Conservation (phyloP, 2,888 invertebrate species). For the Nomada fabriciana region DNA sequence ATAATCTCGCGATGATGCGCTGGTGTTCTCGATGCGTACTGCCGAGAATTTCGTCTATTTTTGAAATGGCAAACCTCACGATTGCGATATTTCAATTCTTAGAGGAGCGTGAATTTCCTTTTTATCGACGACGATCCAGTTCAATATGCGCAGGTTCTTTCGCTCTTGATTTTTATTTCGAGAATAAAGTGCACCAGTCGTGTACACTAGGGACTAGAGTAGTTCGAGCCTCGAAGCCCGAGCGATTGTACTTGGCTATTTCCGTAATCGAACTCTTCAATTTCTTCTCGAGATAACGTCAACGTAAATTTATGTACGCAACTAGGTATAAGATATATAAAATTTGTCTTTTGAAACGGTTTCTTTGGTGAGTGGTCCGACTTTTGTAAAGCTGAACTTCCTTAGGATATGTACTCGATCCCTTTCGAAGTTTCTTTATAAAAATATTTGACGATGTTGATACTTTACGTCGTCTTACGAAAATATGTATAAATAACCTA, state of each 20-base stretch:
- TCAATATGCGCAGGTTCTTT: not conserved
- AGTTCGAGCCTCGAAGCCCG: not conserved
- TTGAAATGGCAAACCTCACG: no score
- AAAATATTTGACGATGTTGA: conserved; percentile 6
- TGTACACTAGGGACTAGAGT: not conserved
- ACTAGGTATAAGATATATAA: no score
- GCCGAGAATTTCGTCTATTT: not conserved
- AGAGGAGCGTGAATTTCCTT: not conserved
- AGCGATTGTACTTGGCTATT: conserved; percentile 7
- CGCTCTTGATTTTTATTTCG: conserved; percentile 29
- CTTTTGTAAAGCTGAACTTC: not conserved
- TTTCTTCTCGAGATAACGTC: not conserved
- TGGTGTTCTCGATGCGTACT: not conserved
- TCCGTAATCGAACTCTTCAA: not conserved
- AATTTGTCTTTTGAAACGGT: no score
- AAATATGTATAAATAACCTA: conserved; percentile 32
- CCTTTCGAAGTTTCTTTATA: not conserved
- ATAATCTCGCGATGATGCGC: not conserved
- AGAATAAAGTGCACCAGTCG: conserved; percentile 1
- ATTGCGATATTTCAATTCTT: no score
- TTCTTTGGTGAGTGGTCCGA: not conserved
- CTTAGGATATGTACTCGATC: not conserved
- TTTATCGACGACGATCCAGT: not conserved
- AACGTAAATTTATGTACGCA: not conserved
- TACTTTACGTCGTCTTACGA: not conserved